Base-by-base conservation (phyloP, 2,888 invertebrate species). In the Tanaodytes sp. region DNA sequence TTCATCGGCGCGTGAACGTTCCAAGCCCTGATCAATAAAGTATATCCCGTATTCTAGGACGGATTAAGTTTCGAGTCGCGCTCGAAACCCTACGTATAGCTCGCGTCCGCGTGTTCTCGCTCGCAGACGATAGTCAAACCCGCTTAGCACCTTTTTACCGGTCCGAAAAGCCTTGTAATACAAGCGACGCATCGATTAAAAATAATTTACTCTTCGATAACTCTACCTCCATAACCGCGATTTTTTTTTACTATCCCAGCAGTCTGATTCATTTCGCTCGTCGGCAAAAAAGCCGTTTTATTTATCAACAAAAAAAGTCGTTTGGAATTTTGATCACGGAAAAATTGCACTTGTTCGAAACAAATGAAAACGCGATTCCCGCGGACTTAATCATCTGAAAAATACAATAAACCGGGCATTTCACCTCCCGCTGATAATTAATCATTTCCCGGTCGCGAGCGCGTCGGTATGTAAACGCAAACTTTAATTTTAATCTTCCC, bases 81-180 rank as follows among this genome's bases (percentile, higher is more conserved):
- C 65, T 74, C 71, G 79, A 81, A 81, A 78, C 80, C 80, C 77
- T 80, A 79, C 72, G 75, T 75, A 75, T 76, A 46, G 45, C 46
- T 51, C 51, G 61, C 31, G 59, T 63, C 59, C 63, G 42, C 39
- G 37, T 51, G n/a, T 52, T 65, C 58, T 51, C 52, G 12, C 36
- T 42, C 48, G 33, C 16, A 42, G 59, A 40, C 59, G 36, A 42
- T 48, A 39, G 52, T 37, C 63, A 55, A 20, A 20, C 23, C n/a
- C 36, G 31, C 15, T 36, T 20, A 30, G 49, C 49, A 51, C 33
- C 40, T 45, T 49, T 51, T 19, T 23, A 39, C 39, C 31, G n/a
- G 19, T 14, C 33, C 15, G 14, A 45, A 45, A 15, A 43, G 31
- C 30, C 20, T 48, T 14, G 6, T 14, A 23, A 23, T 23, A n/a